Evolutionary conservation across 2,113 vertebrate species (phyloP), one percentile per base, ranked within the genome.

Genomic region (Ceyx cyanopectus): DNA sequence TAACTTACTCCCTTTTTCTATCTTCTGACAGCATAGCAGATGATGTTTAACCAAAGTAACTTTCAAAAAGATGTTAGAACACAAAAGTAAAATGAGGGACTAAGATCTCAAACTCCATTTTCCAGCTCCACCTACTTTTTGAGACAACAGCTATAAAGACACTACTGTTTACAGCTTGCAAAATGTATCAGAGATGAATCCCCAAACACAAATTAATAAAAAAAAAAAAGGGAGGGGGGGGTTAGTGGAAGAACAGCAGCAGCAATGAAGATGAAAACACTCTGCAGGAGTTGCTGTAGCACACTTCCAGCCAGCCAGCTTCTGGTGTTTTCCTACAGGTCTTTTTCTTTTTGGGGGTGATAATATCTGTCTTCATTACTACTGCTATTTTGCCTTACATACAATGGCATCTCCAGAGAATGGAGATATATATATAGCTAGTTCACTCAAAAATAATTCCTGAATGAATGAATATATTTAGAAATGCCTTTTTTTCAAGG

Each of bases 401-500:
- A 85, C 41, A 91, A 79, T 9, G 83, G 46, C 61, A 67, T 81
- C 85, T 94, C 79, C 91, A 74, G 53, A 56, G 58, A 86, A 57
- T 30, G 13, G n/a, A 70, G 45, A 46, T 46, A 46, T 69, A 97
- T 80, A 95, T 93, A 92, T 67, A 90, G 48, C n/a, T 87, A 89
- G 94, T 87, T 91, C 75, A 86, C 60, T 94, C 23, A 92, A 84
- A 90, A 87, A 79, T 66, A 95, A 92, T 84, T 90, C 51, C 62
- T 86, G 10, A 43, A 40, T 87, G 69, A 84, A 67, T 51, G 86
- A 89, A 91, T 90, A 84, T 68, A 90, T 89, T 93, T 85, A 77
- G 78, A 93, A 82, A 80, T 50, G 43, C 15, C 24, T 56, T 89
- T 91, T 37, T 73, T 66, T 67, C 53, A 53, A 70, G 68, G 61